A percentile compares a stretch with the other conserved stretches of the same genome.
Conservation (phyloP, 2,797 vertebrate species). For the Phoeniculus purpureus region DNA sequence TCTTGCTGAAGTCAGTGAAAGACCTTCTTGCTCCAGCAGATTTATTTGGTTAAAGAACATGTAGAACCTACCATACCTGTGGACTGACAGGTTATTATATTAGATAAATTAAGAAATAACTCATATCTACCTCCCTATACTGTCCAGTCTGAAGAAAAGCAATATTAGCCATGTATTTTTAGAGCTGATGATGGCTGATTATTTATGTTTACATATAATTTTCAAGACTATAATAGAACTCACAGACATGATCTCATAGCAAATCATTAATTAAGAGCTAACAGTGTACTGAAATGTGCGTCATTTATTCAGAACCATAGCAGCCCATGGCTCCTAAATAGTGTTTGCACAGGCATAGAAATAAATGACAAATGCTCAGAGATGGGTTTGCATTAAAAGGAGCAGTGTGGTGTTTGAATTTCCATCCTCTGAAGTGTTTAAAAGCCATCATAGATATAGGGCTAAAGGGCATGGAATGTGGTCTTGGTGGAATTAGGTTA, state of each 20-base stretch:
- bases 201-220: neutral
- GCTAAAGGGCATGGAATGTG: no score
- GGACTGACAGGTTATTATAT: neutral
- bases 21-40: neutral
- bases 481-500: no score
- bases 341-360: neutral
- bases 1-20: neutral
- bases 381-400: neutral
- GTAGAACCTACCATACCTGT: neutral
- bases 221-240: neutral
- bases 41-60: neutral
- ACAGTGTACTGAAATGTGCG: neutral
- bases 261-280: neutral
- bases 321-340: neutral
- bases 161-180: neutral
- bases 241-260: neutral
- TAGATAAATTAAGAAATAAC: neutral
- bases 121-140: neutral
- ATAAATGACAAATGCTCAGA: neutral
- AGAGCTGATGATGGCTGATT: neutral
- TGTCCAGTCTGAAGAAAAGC: neutral
- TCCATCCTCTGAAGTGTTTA: no score
- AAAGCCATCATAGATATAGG: no score
- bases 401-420: neutral
- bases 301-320: neutral